phyloP scores from a whole-genome alignment of 1,140 invertebrate species.

The Calycopis cecrops region DNA sequence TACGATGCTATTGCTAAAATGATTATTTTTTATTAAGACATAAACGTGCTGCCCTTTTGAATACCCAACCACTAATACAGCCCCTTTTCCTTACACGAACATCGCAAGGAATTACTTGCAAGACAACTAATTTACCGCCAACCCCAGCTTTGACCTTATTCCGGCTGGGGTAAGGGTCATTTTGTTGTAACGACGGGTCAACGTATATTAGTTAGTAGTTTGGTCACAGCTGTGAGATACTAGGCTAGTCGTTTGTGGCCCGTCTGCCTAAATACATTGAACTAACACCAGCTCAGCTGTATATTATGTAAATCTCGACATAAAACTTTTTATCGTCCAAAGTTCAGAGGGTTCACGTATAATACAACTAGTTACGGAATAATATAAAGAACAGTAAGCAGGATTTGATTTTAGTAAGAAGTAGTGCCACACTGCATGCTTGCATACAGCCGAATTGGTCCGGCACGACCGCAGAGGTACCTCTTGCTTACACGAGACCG shows the following conservation, averaged over 20 bases:
- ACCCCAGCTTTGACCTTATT: neutral
- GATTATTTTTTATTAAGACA: slow-evolving; percentile 5
- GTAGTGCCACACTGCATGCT: no score
- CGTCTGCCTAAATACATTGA: slow-evolving; percentile 33
- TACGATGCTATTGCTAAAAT: slow-evolving; percentile 6
- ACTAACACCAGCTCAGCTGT: slow-evolving; percentile 26
- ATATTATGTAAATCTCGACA: slow-evolving; percentile 20
- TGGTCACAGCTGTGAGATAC: slow-evolving; percentile 33
- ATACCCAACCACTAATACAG: slow-evolving; percentile 25
- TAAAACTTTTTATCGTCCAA: neutral
- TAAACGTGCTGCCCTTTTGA: slow-evolving; percentile 16
- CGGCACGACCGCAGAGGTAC: no score
- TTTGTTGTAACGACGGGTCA: neutral
- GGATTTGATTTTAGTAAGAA: no score
- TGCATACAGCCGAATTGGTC: no score
- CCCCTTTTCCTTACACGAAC: slow-evolving; percentile 22
- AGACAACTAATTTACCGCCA: slow-evolving; percentile 20
- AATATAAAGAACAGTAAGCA: no score
- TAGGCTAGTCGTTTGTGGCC: slow-evolving; percentile 36
- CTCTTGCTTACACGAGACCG: no score
- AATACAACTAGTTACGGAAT: no score
- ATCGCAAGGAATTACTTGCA: slow-evolving; percentile 26
- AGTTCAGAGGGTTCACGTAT: no score
- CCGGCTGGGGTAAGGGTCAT: slow-evolving; percentile 9
- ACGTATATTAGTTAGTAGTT: slow-evolving; percentile 14